Base-by-base conservation (phyloP, 2,888 invertebrate species). In the Protodeltote pygarga region DNA sequence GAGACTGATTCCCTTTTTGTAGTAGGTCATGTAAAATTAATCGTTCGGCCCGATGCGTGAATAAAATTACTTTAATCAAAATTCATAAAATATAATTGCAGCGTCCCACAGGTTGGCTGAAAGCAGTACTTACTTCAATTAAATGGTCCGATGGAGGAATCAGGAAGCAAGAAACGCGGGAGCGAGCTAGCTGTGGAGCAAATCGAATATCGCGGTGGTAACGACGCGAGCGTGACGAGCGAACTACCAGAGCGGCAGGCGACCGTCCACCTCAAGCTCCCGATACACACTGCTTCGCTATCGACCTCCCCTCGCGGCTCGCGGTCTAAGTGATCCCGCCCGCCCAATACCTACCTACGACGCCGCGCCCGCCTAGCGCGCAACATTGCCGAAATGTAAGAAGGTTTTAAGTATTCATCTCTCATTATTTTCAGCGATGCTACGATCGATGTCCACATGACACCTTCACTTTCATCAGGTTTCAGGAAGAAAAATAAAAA, bases 361-460 rank as follows among this genome's bases (percentile, higher is more conserved):
- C 76, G 75, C 79, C 79, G 75, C 80, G 73, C 83, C 81, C 81
- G 77, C 81, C 77, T 67, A 69, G 72, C 79, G 82, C 88, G 83
- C 85, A 81, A 77, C 79, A 57, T 79, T 85, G 81, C 86, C 87
- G 73, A 88, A 89, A 85, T 79, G 80, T 77, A 73, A 81, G 77
- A 73, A 82, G 74, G 77, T 76, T 83, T 85, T 83, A 85, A 85
- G 84, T 85, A 85, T 88, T 87, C 81, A 85, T 85, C 83, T 78
- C 73, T 82, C 79, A 84, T 85, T 85, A 83, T 82, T 78, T 76
- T 70, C 73, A 51, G 55, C 62, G 63, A 72, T 65, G 54, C 67
- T 47, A 21, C 72, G 75, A 83, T 84, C 83, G 77, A 83, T 82
- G 76, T 34, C 70, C 81, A 81, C 59, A 73, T 79, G 75, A 69